These are phyloP conservation scores for Lasioglossum baleicum DNA, from an alignment of 1,140 invertebrate genomes.

Conservation along the genomic window DNA sequence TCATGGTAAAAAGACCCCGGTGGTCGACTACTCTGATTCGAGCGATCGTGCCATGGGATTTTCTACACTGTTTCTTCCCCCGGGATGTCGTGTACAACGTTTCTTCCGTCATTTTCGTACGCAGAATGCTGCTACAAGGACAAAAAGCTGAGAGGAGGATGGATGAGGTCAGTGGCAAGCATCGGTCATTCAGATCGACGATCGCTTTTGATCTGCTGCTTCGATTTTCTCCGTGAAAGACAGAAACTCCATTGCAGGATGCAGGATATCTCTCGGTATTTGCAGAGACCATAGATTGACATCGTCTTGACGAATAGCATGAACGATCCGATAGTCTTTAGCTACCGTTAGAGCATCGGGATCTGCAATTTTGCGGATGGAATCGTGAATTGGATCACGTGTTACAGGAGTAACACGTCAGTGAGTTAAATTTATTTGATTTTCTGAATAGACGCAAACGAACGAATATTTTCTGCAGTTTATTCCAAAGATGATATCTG, in stretches of 20 bases:
- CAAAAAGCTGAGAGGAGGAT: constrained; percentile 8
- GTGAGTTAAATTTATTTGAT: too few relatives aligned
- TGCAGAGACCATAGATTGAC: too few relatives aligned
- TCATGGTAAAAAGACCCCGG: constrained; percentile 50
- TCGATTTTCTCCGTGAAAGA: not conserved
- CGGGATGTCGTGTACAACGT: not conserved
- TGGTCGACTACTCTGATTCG: constrained; percentile 41
- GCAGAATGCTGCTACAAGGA: not conserved
- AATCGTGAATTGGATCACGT: not conserved
- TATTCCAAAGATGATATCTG: too few relatives aligned
- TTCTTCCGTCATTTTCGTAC: constrained; percentile 24
- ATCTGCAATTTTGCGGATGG: not conserved
- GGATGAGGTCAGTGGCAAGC: constrained; percentile 15
- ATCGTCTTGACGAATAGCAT: too few relatives aligned
- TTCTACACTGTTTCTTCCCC: constrained; percentile 22
- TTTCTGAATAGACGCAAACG: too few relatives aligned
- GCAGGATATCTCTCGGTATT: not conserved
- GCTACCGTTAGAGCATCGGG: constrained; percentile 29
- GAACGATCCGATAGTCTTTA: too few relatives aligned
- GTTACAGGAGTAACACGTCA: too few relatives aligned
- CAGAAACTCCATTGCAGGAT: too few relatives aligned
- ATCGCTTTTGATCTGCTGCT: constrained; percentile 10
- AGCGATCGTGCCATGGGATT: constrained; percentile 27
- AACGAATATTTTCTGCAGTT: too few relatives aligned
- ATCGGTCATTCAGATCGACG: constrained; percentile 9